Conservation (phyloP, 2,888 invertebrate genomes). For the Melikaiella ostensackeni region DNA sequence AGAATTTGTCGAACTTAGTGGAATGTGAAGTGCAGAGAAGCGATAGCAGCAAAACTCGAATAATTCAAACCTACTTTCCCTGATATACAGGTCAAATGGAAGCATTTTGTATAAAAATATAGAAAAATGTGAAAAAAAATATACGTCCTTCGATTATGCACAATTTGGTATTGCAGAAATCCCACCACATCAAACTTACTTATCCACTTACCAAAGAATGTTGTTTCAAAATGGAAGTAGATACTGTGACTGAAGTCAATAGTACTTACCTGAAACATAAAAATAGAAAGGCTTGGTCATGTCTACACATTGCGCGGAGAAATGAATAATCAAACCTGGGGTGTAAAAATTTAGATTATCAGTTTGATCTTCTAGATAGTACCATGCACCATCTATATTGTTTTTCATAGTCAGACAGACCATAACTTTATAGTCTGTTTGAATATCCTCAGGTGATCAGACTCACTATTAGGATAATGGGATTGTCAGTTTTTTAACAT, state of each 20-base stretch:
- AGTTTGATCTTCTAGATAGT: too few relatives aligned
- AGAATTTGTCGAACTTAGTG: neutral
- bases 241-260: neutral
- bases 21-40: neutral
- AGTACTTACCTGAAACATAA: conserved; percentile 11
- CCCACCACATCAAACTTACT: neutral
- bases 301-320: too few relatives aligned
- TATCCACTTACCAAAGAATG: neutral
- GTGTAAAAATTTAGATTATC: too few relatives aligned
- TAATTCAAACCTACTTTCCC: neutral
- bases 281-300: neutral
- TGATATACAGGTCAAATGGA: neutral
- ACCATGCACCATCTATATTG: too few relatives aligned
- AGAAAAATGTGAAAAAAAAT: neutral
- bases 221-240: neutral
- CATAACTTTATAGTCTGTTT: too few relatives aligned
- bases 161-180: neutral
- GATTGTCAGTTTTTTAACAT: too few relatives aligned
- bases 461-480: too few relatives aligned
- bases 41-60: neutral
- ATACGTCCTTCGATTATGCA: neutral
- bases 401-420: too few relatives aligned
- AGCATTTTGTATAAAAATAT: neutral
- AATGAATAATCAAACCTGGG: too few relatives aligned
- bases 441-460: too few relatives aligned